Evolutionary conservation across 2,797 vertebrate species (phyloP).

Genomic region (Loriculus beryllinus): DNA sequence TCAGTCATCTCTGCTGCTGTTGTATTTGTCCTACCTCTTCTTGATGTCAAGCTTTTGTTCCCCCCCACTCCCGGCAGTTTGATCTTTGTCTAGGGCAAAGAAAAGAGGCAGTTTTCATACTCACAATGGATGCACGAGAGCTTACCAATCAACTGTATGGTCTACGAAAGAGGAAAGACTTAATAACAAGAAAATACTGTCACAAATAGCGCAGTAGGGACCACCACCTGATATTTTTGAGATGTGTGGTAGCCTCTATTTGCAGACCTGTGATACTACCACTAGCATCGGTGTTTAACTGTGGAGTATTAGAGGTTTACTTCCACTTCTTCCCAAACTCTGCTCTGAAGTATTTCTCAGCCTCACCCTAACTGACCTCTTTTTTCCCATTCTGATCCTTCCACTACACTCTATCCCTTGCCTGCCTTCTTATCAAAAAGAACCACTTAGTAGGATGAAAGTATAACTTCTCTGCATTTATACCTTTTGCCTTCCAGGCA

Average conservation of each 20-base stretch:
- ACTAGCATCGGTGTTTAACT: background rate
- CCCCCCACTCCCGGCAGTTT: background rate
- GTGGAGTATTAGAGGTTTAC: background rate
- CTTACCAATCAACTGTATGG: background rate
- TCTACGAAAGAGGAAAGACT: background rate
- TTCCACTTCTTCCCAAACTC: background rate
- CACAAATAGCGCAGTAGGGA: background rate
- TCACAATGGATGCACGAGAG: background rate
- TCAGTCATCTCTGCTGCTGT: background rate
- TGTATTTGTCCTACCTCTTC: background rate
- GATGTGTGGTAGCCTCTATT: background rate
- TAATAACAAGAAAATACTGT: background rate
- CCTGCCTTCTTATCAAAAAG: background rate
- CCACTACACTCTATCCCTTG: background rate
- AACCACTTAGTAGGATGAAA: background rate
- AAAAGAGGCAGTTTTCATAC: background rate
- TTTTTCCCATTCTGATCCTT: background rate
- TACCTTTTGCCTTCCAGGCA: background rate
- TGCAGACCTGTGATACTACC: background rate
- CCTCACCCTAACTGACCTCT: background rate
- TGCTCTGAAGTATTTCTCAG: background rate
- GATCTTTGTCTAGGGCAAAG: fast-evolving
- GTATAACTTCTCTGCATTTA: background rate
- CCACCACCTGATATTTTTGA: background rate
- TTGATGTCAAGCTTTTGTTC: background rate